Percentiles rank a stretch among this genome's conserved stretches.
Evolutionary conservation across 2,888 invertebrate genomes (phyloP).

Genomic region (Zele albiditarsus): DNA sequence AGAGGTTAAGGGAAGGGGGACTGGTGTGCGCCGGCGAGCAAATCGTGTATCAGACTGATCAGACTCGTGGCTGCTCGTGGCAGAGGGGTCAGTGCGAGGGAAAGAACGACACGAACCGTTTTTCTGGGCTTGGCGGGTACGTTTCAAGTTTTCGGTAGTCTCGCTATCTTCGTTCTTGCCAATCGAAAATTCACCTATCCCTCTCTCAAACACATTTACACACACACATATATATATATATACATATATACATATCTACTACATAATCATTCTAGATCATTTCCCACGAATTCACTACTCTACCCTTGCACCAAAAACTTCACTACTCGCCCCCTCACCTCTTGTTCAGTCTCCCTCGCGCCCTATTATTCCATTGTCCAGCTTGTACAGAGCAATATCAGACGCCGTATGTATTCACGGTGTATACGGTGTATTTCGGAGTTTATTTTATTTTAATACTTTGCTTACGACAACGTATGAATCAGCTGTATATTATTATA

Average conservation of each 20-base stretch:
- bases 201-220: neutral
- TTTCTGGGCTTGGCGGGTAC: slow-evolving; percentile 70
- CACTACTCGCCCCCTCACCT: slow-evolving; percentile 36
- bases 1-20: slow-evolving; percentile 43
- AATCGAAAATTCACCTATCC: neutral
- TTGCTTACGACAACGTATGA: neutral
- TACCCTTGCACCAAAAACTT: slow-evolving; percentile 30
- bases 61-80: slow-evolving; percentile 59
- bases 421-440: slow-evolving; percentile 8
- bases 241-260: slow-evolving; percentile 39
- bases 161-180: slow-evolving; percentile 29
- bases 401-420: slow-evolving; percentile 19
- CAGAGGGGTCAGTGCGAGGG: slow-evolving; percentile 70
- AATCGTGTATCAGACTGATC: slow-evolving; percentile 63
- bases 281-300: slow-evolving; percentile 14
- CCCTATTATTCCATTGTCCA: slow-evolving; percentile 38
- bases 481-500: neutral
- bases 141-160: slow-evolving; percentile 48
- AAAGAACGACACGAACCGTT: slow-evolving; percentile 69
- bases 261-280: slow-evolving; percentile 34
- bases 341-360: slow-evolving; percentile 40
- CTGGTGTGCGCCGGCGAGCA: slow-evolving; percentile 60
- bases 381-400: slow-evolving; percentile 35
- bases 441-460: neutral
- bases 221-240: neutral